Conservation (phyloP, 1,140 invertebrate genomes). For the Drosophila bipectinata region DNA sequence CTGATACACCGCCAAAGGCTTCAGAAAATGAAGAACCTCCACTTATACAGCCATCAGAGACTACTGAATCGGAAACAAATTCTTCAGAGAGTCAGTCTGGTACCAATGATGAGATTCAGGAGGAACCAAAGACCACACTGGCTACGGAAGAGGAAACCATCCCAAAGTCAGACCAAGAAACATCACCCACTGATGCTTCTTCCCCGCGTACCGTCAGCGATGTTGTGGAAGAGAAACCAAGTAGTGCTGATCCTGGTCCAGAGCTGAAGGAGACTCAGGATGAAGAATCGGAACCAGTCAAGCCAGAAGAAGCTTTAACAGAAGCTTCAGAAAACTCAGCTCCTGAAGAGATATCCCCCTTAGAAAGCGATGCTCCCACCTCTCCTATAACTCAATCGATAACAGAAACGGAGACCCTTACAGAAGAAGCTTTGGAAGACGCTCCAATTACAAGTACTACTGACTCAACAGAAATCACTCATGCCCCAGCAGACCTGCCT, state of each 20-base stretch:
- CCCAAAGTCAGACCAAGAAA: not conserved
- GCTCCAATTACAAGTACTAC: not conserved
- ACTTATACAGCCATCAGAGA: too few relatives aligned
- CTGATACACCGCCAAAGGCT: too few relatives aligned
- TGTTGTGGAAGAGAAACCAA: not conserved
- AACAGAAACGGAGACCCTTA: not conserved
- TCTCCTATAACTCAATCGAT: not conserved
- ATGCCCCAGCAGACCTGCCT: not conserved
- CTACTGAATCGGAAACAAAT: too few relatives aligned
- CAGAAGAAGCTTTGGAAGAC: not conserved
- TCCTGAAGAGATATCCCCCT: not conserved
- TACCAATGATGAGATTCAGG: not conserved
- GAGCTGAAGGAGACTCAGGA: not conserved
- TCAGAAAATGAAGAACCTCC: too few relatives aligned
- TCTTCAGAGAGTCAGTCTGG: too few relatives aligned
- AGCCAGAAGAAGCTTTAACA: not conserved
- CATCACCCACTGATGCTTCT: not conserved
- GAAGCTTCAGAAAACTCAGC: not conserved
- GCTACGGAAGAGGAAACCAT: not conserved
- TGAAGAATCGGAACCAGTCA: not conserved
- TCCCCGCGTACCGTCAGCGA: too few relatives aligned
- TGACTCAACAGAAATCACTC: not conserved
- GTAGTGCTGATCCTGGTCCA: not conserved
- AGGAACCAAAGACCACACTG: not conserved
- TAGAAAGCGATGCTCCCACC: not conserved